Evolutionary conservation across 1,140 invertebrate genomes (phyloP).

Genomic region (Epicauta chinensis): DNA sequence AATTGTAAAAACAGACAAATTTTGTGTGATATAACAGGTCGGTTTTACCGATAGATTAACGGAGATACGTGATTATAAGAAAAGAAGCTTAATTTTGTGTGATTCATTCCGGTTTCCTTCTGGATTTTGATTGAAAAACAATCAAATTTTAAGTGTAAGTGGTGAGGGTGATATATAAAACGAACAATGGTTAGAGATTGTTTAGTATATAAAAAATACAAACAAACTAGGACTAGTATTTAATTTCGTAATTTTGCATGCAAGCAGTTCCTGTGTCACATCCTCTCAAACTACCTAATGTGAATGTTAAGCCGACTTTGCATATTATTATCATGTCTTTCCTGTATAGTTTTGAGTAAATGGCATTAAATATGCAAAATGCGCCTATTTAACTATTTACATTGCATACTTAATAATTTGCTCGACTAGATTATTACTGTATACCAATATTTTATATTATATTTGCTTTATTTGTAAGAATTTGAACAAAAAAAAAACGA

Average conservation of each 20-base stretch:
- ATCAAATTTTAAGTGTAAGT: too few relatives aligned
- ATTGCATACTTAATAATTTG: background rate
- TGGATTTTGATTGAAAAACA: too few relatives aligned
- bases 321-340: constrained; percentile 19
- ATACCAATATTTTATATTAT: background rate
- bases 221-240: background rate
- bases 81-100: too few relatives aligned
- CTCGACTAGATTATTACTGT: background rate
- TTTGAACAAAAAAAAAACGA: background rate
- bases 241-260: constrained; percentile 20
- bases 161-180: too few relatives aligned
- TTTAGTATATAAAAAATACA: too few relatives aligned
- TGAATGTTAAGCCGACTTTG: constrained; percentile 21
- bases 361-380: constrained; percentile 14
- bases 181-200: too few relatives aligned
- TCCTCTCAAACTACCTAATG: constrained; percentile 16
- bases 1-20: too few relatives aligned
- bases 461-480: background rate
- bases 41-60: too few relatives aligned
- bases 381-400: background rate
- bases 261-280: constrained; percentile 13
- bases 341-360: constrained; percentile 13
- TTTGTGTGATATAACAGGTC: background rate
- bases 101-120: too few relatives aligned
- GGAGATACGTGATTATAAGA: too few relatives aligned